Evolutionary conservation across 2,888 invertebrate genomes (phyloP), one percentile per base, ranked within the genome.

Genomic region (Melitaea athalia): DNA sequence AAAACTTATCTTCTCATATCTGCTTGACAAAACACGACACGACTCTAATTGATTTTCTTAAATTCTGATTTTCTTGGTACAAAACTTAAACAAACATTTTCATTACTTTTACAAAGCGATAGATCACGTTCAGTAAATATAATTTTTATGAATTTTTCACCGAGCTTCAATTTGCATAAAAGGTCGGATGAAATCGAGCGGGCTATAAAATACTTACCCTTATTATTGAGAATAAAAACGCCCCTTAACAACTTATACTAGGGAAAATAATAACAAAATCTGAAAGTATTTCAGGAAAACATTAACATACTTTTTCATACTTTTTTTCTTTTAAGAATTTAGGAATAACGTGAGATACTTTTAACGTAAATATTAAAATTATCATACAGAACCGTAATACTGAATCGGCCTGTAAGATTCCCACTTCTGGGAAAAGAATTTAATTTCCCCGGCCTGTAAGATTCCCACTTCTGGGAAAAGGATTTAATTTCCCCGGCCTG

Each of bases 111-210:
- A 24, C 33, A 42, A n/a, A 70, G 52, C 31, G 63, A 67, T 62
- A 67, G 62, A 61, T 49, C 57, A 64, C 61, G 64, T 42, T 38
- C 62, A 10, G 33, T 17, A 42, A 11, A 55, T 31, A 61, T 52
- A 61, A 63, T 65, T 49, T 59, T 45, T 59, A 69, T 53, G 52
- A 14, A 64, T 64, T 69, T 69, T 64, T 67, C 64, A 53, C 53
- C 49, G 47, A 69, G 50, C 49, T 17, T 47, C 59, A 57, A 70
- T 72, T 72, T 65, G 50, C 70, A 72, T 70, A 67, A 72, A 70
- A 67, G 59, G 64, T 45, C 43, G 62, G 38, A 67, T 47, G 45
- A 60, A 64, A 62, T 50, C 49, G 55, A 60, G 33, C 70, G 60
- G 65, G 65, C 67, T 72, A 50, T 50, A 47, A 72, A 72, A 61